These are phyloP conservation scores for Ganaspis brasiliensis DNA, from an alignment of 2,888 invertebrate species.

Conservation along the genomic window DNA sequence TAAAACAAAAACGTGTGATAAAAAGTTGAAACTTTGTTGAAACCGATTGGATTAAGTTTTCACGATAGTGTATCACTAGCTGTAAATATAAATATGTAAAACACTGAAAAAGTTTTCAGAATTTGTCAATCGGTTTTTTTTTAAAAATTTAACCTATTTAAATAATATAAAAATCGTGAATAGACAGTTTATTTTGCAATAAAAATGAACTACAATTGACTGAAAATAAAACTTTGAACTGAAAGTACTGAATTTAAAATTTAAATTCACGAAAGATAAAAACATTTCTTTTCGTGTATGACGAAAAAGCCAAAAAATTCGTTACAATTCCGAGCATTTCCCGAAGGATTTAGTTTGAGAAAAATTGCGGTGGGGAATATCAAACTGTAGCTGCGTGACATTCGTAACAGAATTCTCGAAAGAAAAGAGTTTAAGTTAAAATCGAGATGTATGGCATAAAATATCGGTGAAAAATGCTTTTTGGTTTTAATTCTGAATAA, in stretches of 20 bases:
- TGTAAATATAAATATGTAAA: no score
- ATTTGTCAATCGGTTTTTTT: no score
- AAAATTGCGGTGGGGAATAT: conserved; percentile 11
- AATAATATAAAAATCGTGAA: not conserved
- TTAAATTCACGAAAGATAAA: not conserved
- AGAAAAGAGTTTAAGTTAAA: not conserved
- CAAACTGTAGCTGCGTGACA: not conserved
- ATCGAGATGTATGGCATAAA: not conserved
- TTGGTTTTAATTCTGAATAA: conserved; percentile 19
- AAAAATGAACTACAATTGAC: no score
- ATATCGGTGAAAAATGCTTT: not conserved
- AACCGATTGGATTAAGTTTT: no score
- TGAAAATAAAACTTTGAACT: not conserved
- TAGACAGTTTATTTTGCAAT: not conserved
- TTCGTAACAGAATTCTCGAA: not conserved
- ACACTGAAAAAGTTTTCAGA: no score
- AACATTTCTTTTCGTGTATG: not conserved
- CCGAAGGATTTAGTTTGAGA: not conserved
- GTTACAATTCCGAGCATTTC: conserved; percentile 3
- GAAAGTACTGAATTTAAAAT: not conserved
- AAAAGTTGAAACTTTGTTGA: no score
- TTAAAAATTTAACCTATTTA: no score
- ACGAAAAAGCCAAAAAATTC: conserved; percentile 4
- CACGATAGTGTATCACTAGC: no score
- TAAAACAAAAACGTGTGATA: no score